Base-by-base conservation (phyloP, 1,140 invertebrate genomes). In the Megalopta genalis region DNA sequence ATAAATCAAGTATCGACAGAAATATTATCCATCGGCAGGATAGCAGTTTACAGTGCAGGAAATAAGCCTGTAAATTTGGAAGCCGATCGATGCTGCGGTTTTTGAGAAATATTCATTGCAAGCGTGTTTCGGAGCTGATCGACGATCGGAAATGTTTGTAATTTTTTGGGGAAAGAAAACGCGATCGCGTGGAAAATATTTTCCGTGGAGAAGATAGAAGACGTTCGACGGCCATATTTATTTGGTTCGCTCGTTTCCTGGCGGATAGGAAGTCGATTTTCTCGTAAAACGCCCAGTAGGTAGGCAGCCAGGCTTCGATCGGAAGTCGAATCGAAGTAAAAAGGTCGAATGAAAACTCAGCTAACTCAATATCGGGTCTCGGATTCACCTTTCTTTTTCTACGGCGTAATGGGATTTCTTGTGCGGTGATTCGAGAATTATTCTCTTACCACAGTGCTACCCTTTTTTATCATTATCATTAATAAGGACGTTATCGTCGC, bases 301-400 rank as follows among this genome's bases (percentile, higher is more conserved):
- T 86, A 87, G 78, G 82, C 80, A n/a, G n/a, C n/a, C n/a, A 87
- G 78, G 82, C 80, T 85, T 77, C 77, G 87, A 90, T 90, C 87
- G 88, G 82, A 88, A 91, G 89, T 90, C 82, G 86, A 90, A 90
- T 89, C 84, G 86, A 90, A 89, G 86, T 87, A 89, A 88, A 88
- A 91, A 90, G 88, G 88, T 90, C 86, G 87, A 91, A 90, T 91
- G 90, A 91, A 91, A 91, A 92, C 90, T 92, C 88, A 86, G 87
- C 88, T 91, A 92, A 92, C 89, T 91, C 86, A 90, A 92, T 91
- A 92, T 92, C 86, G 82, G 80, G 86, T 73, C 88, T 89, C 86
- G 76, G 84, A 85, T 85, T 85, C 86, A 88, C 81, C 83, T 90
- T 88, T 89, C 87, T 90, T 90, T 89, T 90, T 85, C 83, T 84